A percentile compares a stretch with the other conserved stretches of the same genome.
Evolutionary conservation across 2,888 invertebrate genomes (phyloP).

Genomic region (Lissocephala sabroskyi): DNA sequence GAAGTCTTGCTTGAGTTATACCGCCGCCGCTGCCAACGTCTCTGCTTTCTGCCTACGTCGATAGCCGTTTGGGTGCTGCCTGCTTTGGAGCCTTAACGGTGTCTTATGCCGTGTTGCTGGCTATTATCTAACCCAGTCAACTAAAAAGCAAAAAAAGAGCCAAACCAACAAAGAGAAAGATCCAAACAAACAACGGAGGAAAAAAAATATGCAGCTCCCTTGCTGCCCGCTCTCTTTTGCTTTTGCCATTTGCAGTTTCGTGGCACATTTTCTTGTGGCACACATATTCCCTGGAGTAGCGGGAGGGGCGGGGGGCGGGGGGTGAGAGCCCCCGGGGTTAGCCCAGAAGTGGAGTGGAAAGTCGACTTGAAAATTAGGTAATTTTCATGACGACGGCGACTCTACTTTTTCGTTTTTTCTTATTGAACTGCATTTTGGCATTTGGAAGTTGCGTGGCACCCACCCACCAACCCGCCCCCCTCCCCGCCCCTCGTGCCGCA

Average conservation of each 20-base stretch:
- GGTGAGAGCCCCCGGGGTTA: not conserved
- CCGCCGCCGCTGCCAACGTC: conserved; percentile 28
- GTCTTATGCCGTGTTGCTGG: conserved; percentile 28
- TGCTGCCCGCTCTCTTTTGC: conserved; percentile 19
- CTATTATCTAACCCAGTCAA: conserved; percentile 52
- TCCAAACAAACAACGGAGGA: conserved; percentile 23
- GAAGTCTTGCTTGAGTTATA: conserved; percentile 69
- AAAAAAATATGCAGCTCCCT: too few species aligned
- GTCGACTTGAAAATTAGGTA: conserved; percentile 54
- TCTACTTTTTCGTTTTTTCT: conserved; percentile 30
- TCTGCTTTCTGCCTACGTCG: conserved; percentile 3
- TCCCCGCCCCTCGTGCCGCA: not conserved
- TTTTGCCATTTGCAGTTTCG: conserved; percentile 36
- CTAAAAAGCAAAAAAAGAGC: too few species aligned
- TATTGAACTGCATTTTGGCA: conserved; percentile 40
- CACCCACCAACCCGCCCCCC: not conserved
- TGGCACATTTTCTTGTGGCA: conserved; percentile 59
- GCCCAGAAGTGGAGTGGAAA: conserved; percentile 43
- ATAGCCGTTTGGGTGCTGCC: conserved; percentile 27
- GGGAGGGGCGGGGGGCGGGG: conserved; percentile 6
- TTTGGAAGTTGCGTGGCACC: conserved; percentile 38
- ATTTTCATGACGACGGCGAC: conserved; percentile 53
- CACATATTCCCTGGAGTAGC: conserved; percentile 34
- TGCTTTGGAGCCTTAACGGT: conserved; percentile 44
- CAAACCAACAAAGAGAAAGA: conserved; percentile 43